Percentiles rank a stretch among this genome's conserved stretches.
phyloP scores from a whole-genome alignment of 2,888 invertebrate genomes.

The Erebia epiphron region DNA sequence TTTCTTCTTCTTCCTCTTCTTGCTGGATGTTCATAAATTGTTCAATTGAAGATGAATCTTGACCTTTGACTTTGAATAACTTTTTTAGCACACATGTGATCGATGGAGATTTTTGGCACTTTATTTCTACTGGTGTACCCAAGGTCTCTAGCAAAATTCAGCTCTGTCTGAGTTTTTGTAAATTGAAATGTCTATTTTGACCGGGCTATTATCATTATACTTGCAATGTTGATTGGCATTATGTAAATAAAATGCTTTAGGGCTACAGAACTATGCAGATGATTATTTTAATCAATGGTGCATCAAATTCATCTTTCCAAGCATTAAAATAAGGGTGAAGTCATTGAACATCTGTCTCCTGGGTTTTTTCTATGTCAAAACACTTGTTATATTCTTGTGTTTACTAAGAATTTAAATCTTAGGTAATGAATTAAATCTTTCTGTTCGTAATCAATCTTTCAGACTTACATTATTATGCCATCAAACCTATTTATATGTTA shows the following conservation, averaged over 20 bases:
- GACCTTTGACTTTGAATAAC: no score
- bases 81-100: no score
- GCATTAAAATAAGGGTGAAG: neutral
- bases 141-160: no score
- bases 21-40: no score
- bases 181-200: no score
- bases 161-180: no score
- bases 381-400: neutral
- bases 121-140: no score
- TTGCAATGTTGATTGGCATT: slow-evolving; percentile 13
- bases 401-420: neutral
- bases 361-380: neutral
- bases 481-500: neutral
- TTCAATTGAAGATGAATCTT: neutral
- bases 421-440: neutral
- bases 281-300: neutral
- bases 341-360: neutral
- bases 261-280: neutral
- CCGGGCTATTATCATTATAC: neutral
- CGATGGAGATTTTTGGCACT: no score
- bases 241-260: slow-evolving; percentile 1
- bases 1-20: no score
- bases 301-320: neutral
- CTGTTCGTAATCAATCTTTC: neutral
- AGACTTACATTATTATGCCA: neutral